Conservation (phyloP, 2,888 invertebrate species). For the Calameuta filiformis region DNA sequence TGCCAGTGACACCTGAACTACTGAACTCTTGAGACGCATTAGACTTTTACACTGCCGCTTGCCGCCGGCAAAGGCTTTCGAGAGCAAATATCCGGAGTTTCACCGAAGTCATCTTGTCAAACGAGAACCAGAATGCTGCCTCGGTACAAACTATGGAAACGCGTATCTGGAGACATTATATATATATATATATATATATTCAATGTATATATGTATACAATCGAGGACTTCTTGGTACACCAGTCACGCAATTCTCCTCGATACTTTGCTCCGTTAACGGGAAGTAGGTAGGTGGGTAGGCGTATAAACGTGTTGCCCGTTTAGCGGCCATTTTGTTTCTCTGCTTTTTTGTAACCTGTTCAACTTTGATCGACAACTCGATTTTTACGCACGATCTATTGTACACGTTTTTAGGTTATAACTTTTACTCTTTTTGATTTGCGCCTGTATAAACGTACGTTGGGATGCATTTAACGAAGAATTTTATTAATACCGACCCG, state of each 20-base stretch:
- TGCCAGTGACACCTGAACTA: not conserved
- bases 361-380: not conserved
- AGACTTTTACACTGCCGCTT: not conserved
- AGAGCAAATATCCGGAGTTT: constrained; percentile 3
- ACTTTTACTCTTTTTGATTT: no score
- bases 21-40: not conserved
- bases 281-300: not conserved
- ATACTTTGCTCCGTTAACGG: not conserved
- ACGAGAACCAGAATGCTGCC: not conserved
- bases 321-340: not conserved
- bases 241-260: not conserved
- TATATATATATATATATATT: no score
- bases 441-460: not conserved
- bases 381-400: not conserved
- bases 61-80: not conserved
- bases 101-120: not conserved
- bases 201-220: not conserved
- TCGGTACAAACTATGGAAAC: not conserved
- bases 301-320: not conserved
- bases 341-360: not conserved
- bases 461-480: not conserved
- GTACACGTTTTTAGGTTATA: not conserved
- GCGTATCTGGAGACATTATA: not conserved
- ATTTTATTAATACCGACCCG: no score
- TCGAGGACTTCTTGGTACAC: not conserved